A percentile compares a stretch with the other conserved stretches of the same genome.
Evolutionary conservation across 2,113 vertebrate species (phyloP).

Genomic region (Emydocephalus ijimae): DNA sequence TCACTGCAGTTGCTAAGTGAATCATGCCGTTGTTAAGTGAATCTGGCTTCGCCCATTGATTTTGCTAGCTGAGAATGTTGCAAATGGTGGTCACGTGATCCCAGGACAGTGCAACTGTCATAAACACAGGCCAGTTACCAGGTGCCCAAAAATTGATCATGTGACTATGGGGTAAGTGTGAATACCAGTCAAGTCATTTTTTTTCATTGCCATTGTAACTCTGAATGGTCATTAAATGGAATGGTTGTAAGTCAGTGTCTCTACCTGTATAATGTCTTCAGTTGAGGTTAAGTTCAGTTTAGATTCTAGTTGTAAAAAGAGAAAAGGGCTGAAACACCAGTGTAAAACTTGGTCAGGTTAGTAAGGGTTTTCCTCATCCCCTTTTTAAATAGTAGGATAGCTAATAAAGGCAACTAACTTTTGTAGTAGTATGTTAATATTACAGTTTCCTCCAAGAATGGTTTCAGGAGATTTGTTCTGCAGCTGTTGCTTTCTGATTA

Average conservation of each 20-base stretch:
- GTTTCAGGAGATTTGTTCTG: constrained; percentile 10
- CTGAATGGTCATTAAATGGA: not conserved
- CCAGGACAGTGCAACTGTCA: not conserved
- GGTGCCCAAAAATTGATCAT: not conserved
- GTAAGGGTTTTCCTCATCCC: not conserved
- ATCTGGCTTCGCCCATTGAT: not conserved
- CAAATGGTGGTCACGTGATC: not conserved
- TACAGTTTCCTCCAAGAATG: not conserved
- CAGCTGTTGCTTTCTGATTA: not conserved
- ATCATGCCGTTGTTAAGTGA: not conserved
- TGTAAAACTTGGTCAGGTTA: not conserved
- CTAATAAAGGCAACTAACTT: not conserved
- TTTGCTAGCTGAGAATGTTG: not conserved
- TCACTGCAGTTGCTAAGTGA: not conserved
- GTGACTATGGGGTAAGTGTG: not conserved
- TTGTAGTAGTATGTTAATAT: not conserved
- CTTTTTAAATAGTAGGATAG: not conserved
- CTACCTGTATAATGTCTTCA: not conserved
- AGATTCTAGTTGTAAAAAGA: not conserved
- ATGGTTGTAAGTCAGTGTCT: not conserved
- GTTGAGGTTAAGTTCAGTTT: not conserved
- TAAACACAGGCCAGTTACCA: not conserved
- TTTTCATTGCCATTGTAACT: not conserved
- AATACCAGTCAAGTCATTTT: not conserved
- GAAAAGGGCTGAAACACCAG: not conserved